A percentile compares a stretch with the other conserved stretches of the same genome.
Evolutionary conservation across 2,888 invertebrate species (phyloP).

Genomic region (Limenitis camilla): DNA sequence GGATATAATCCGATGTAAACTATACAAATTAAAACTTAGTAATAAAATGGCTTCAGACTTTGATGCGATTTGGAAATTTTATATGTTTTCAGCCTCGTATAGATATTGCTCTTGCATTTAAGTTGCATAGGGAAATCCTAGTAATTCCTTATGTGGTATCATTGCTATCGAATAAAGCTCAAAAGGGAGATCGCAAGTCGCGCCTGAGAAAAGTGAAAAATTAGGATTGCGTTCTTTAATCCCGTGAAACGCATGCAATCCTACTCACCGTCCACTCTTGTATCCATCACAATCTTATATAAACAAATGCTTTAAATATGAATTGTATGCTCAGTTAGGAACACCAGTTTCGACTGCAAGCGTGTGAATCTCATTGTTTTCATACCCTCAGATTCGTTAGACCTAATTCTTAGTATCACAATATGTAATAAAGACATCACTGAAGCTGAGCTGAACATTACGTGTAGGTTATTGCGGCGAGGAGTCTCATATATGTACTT

Average conservation of each 20-base stretch:
- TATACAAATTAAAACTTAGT: too few relatives aligned
- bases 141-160: too few relatives aligned
- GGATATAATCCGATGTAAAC: too few relatives aligned
- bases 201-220: too few relatives aligned
- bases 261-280: not conserved
- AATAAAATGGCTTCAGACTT: too few relatives aligned
- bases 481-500: conserved; percentile 71
- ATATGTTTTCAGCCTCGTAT: too few relatives aligned
- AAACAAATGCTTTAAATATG: conserved; percentile 7
- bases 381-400: conserved; percentile 19
- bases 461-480: conserved; percentile 39
- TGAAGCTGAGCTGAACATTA: conserved; percentile 31
- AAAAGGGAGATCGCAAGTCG: too few relatives aligned
- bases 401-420: conserved; percentile 45
- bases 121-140: too few relatives aligned
- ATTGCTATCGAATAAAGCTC: too few relatives aligned
- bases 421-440: conserved; percentile 64
- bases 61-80: too few relatives aligned
- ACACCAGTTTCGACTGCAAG: not conserved
- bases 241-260: conserved; percentile 1
- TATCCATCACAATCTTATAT: conserved; percentile 4
- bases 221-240: too few relatives aligned
- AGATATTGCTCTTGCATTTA: too few relatives aligned
- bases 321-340: conserved; percentile 6
- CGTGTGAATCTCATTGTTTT: conserved; percentile 38